Evolutionary conservation across 2,888 invertebrate genomes (phyloP), one percentile per base, ranked within the genome.

Genomic region (Eristalinus aeneus): DNA sequence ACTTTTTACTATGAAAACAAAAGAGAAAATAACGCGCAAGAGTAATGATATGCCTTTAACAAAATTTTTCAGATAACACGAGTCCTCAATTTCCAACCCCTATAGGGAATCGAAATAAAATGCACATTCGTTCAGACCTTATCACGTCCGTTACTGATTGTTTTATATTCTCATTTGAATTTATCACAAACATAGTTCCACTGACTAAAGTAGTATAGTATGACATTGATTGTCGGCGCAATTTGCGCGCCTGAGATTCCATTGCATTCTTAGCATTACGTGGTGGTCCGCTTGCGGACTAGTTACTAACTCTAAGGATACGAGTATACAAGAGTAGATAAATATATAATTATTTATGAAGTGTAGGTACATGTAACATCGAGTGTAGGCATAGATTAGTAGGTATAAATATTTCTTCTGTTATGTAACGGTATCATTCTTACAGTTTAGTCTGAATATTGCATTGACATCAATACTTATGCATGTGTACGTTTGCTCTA

Each of bases 111-210:
- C 12, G n/a, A n/a, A 1, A 46, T 8, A 6, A 34, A 34, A 6
- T 10, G 1, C 1, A 1, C 6, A 8, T 16, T 46, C 5, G 46
- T 16, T 16, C 8, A n/a, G 46, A 46, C 46, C 5, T 16, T 46
- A 46, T 46, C 16, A 46, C 46, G 46, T 46, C 46, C 16, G 46
- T 16, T 16, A 6, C 9, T 54, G 5, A 27, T n/a, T 54, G 16
- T 20, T 32, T 60, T 61, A 16, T 31, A 23, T 12, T 32, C 20
- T 22, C 73, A 78, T 78, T 82, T 73, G 9, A 77, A 73, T 73
- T 83, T 83, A 84, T 84, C 79, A 84, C 83, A 84, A 84, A 84
- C 83, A 84, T 74, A 84, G 69, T 74, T 27, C 69, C 64, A 79
- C 46, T 32, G 73, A 83, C 60, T 64, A 74, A 83, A 74, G 31